These are phyloP conservation scores for Thryonomys swinderianus DNA, from an alignment of 2,113 vertebrate species.

Conservation along the genomic window DNA sequence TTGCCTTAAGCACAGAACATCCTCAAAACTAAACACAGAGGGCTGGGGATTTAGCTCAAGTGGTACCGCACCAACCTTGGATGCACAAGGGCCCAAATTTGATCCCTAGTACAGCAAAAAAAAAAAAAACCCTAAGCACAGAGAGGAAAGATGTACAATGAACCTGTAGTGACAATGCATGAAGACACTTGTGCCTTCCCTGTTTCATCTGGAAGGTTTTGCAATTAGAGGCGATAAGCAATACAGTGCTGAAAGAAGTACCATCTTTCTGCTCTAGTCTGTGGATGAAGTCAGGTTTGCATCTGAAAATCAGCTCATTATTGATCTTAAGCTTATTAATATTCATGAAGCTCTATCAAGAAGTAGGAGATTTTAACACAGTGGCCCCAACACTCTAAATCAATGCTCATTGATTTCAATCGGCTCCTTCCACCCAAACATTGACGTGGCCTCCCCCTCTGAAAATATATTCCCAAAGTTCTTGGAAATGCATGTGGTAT, in stretches of 20 bases:
- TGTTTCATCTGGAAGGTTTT: conserved; percentile 57
- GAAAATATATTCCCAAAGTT: conserved; percentile 86
- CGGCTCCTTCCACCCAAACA: conserved; percentile 84
- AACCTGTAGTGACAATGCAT: not conserved
- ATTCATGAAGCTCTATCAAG: conserved; percentile 89
- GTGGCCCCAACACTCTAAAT: conserved; percentile 87
- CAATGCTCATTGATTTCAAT: conserved; percentile 91
- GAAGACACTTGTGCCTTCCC: not conserved
- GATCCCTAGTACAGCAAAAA: too few species aligned
- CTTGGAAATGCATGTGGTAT: conserved; percentile 80
- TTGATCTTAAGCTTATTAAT: conserved; percentile 88
- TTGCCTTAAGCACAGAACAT: not conserved
- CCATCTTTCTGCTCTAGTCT: conserved; percentile 80
- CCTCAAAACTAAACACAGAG: not conserved
- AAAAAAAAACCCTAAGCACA: too few species aligned
- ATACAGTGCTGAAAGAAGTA: conserved; percentile 13
- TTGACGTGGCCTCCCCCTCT: conserved; percentile 78
- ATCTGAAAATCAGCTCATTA: conserved; percentile 89
- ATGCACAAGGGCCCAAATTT: too few species aligned
- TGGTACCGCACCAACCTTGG: too few species aligned
- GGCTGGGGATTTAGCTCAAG: too few species aligned
- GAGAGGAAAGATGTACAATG: not conserved
- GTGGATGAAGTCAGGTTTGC: conserved; percentile 86
- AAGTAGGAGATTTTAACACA: conserved; percentile 89
- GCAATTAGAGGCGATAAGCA: conserved; percentile 58